Evolutionary conservation across 2,888 invertebrate species (phyloP).

Genomic region (Dasypolia templi): DNA sequence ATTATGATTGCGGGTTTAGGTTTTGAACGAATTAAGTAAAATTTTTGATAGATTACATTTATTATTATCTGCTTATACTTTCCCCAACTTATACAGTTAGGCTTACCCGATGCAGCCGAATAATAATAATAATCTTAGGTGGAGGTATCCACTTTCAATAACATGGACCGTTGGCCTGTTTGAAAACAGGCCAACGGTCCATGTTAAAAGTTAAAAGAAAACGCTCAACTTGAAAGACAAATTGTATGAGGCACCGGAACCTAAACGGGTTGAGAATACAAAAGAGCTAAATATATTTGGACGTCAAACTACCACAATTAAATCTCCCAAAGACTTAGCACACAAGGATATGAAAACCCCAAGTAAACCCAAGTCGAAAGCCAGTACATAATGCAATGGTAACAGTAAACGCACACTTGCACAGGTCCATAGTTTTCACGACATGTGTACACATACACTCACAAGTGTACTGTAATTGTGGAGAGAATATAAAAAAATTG

Average conservation of each 20-base stretch:
- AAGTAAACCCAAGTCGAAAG: slow-evolving; percentile 55
- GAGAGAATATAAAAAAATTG: slow-evolving; percentile 87
- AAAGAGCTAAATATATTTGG: neutral
- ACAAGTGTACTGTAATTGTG: slow-evolving; percentile 82
- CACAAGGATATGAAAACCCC: slow-evolving; percentile 15
- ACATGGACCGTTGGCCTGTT: neutral
- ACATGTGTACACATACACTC: slow-evolving; percentile 65
- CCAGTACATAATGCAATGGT: slow-evolving; percentile 46
- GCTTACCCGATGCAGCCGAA: too few species aligned
- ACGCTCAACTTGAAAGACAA: neutral
- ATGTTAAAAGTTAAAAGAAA: too few species aligned
- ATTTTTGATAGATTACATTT: too few species aligned
- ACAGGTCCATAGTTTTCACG: slow-evolving; percentile 56
- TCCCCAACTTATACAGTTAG: too few species aligned
- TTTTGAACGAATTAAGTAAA: neutral
- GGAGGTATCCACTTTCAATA: neutral
- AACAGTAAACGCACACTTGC: slow-evolving; percentile 73
- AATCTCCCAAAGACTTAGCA: neutral
- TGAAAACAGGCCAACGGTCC: too few species aligned
- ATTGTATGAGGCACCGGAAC: neutral
- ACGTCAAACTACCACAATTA: neutral
- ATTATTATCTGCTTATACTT: too few species aligned
- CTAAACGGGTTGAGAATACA: too few species aligned
- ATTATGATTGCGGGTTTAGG: neutral
- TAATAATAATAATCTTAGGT: too few species aligned